A percentile compares a stretch with the other conserved stretches of the same genome.
Evolutionary conservation across 2,113 vertebrate species (phyloP).

Genomic region (Scophthalmus maximus): DNA sequence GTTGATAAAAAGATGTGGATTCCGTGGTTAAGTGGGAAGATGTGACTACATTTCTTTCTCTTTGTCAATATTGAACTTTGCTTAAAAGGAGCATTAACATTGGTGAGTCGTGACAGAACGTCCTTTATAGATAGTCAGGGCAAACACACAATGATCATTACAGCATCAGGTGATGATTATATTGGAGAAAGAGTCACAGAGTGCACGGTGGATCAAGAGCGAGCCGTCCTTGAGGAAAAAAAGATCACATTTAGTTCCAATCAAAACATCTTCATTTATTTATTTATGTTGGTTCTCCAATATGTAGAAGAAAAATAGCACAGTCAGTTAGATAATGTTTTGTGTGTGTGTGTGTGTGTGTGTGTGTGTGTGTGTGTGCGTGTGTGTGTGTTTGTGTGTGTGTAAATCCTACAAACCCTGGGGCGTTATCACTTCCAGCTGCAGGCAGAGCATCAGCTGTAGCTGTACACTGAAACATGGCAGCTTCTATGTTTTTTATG

Average conservation of each 20-base stretch:
- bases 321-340: too few species aligned
- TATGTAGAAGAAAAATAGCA: too few species aligned
- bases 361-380: too few species aligned
- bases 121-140: conserved; percentile 48
- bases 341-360: too few species aligned
- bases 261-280: too few species aligned
- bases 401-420: too few species aligned
- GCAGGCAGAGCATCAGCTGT: too few species aligned
- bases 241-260: background rate
- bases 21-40: conserved; percentile 15
- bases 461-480: too few species aligned
- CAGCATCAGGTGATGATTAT: conserved; percentile 30
- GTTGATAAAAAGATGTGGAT: conserved; percentile 33
- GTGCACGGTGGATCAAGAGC: conserved; percentile 3
- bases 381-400: too few species aligned
- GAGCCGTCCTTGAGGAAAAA: background rate
- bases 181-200: background rate
- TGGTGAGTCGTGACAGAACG: conserved; percentile 36
- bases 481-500: too few species aligned
- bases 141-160: conserved; percentile 61
- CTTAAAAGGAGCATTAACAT: conserved; percentile 53
- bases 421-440: too few species aligned
- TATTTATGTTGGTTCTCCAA: too few species aligned
- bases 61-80: conserved; percentile 64
- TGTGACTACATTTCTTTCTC: conserved; percentile 3